Evolutionary conservation across 2,888 invertebrate species (phyloP), one percentile per base, ranked within the genome.

Genomic region (Acanthopleura granulata): DNA sequence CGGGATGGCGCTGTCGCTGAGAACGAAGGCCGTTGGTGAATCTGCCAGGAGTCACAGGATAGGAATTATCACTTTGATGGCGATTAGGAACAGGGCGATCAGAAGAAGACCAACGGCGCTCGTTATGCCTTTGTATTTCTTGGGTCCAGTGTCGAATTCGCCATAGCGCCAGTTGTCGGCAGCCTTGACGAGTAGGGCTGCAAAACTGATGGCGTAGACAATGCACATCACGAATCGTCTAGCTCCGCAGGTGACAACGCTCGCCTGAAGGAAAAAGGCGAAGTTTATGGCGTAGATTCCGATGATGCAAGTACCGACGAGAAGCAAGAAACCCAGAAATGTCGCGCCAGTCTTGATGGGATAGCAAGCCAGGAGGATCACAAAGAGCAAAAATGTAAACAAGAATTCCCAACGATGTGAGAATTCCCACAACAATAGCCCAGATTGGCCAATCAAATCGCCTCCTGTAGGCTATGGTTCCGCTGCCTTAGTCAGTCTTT

Each of bases 261-360:
- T 87, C 3, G 91, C 90, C n/a, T 86, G 87, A 25, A 90, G 75
- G 75, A 91, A 86, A 85, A 91, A 91, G 49, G 91, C 91, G 79
- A 91, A 91, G 82, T 91, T 91, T 75, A 91, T 84, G 49, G 86
- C 86, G 79, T 90, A 91, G 62, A 91, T 85, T 6, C 90, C 83
- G n/a, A 91, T 79, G 70, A 91, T 83, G n/a, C n/a, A n/a, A n/a
- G n/a, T n/a, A 22, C 91, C 91, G n/a, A 90, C 77, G 69, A 92
- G 87, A 61, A 90, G 88, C 77, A 91, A 81, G 83, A 90, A 91
- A 1, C 91, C 91, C 1, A 92, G 83, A 9, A 89, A 82, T 0
- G 91, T 81, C 25, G 90, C 89, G 62, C 89, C 90, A 9, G 88
- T 86, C n/a, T 86, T 83, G 40, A 89, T 83, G 0, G 90, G 90